phyloP scores from a whole-genome alignment of 1,140 invertebrate species.

The Nasonia vitripennis region DNA sequence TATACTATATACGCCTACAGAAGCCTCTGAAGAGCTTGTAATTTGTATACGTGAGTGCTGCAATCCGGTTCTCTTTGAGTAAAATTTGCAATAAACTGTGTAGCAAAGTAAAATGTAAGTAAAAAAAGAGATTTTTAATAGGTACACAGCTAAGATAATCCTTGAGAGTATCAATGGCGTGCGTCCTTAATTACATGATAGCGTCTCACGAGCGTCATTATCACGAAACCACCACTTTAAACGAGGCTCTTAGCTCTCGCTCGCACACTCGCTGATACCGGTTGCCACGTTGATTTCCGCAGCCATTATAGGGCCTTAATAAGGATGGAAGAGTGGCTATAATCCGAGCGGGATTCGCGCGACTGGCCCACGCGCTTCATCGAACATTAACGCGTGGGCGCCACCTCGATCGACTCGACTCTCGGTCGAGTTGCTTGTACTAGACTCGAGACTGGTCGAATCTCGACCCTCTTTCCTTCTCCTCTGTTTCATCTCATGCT shows the following conservation, averaged over 20 bases:
- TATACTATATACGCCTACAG: background rate
- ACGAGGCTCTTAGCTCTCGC: slow-evolving; percentile 4
- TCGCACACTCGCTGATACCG: background rate
- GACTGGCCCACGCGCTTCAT: slow-evolving; percentile 15
- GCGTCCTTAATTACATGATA: background rate
- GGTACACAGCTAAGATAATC: background rate
- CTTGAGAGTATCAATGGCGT: background rate
- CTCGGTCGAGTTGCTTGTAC: background rate
- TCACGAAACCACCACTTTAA: background rate
- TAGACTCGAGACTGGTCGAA: background rate
- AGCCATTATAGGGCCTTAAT: slow-evolving; percentile 14
- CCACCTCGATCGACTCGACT: background rate
- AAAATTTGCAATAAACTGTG: background rate
- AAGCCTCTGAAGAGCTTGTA: background rate
- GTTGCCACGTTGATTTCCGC: slow-evolving; percentile 3
- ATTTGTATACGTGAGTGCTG: background rate
- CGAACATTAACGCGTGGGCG: slow-evolving; percentile 15
- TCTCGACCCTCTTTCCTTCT: no score
- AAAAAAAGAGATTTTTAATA: background rate
- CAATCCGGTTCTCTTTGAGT: background rate
- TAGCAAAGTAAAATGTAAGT: background rate
- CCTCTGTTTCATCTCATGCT: no score
- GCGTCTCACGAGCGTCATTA: background rate
- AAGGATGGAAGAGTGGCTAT: slow-evolving; percentile 2
- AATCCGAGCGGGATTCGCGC: background rate